phyloP scores from a whole-genome alignment of 2,113 vertebrate genomes.

The Zootoca vivipara region DNA sequence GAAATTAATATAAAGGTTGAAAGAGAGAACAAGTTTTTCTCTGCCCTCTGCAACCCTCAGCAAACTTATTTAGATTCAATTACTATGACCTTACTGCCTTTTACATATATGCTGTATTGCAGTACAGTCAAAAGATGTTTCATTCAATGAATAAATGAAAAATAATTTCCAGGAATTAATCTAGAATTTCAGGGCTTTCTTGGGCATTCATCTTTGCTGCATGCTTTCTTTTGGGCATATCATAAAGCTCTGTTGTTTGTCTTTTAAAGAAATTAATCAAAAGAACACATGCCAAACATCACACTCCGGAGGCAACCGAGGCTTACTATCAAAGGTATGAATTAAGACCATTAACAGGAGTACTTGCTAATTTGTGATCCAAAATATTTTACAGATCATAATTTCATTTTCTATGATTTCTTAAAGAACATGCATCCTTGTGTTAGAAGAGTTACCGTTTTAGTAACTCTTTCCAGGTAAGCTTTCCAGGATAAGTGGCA shows the following conservation, averaged over 20 bases:
- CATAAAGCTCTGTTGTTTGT: conserved; percentile 34
- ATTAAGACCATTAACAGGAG: conserved; percentile 53
- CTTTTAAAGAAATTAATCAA: conserved; percentile 90
- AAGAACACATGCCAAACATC: conserved; percentile 89
- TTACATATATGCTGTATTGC: conserved; percentile 78
- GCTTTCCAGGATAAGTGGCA: neutral
- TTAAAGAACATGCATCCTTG: neutral
- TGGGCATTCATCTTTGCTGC: conserved; percentile 42
- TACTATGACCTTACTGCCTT: conserved; percentile 84
- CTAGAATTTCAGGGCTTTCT: conserved; percentile 39
- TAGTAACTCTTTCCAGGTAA: too few relatives aligned
- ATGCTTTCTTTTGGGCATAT: conserved; percentile 46
- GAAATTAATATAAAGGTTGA: conserved; percentile 90
- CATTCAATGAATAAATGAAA: conserved; percentile 66
- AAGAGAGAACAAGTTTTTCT: conserved; percentile 82
- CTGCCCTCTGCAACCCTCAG: conserved; percentile 83
- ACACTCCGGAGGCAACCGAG: conserved; percentile 84
- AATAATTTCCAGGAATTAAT: conserved; percentile 51
- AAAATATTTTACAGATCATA: conserved; percentile 46
- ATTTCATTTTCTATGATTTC: conserved; percentile 32
- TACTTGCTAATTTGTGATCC: conserved; percentile 56
- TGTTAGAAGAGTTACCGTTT: neutral
- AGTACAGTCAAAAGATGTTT: conserved; percentile 68
- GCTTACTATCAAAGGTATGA: conserved; percentile 90
- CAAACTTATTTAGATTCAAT: conserved; percentile 93